Base-by-base conservation (phyloP, 92 coral and sea anemone genomes). In the Parazoanthus atlanticus region DNA sequence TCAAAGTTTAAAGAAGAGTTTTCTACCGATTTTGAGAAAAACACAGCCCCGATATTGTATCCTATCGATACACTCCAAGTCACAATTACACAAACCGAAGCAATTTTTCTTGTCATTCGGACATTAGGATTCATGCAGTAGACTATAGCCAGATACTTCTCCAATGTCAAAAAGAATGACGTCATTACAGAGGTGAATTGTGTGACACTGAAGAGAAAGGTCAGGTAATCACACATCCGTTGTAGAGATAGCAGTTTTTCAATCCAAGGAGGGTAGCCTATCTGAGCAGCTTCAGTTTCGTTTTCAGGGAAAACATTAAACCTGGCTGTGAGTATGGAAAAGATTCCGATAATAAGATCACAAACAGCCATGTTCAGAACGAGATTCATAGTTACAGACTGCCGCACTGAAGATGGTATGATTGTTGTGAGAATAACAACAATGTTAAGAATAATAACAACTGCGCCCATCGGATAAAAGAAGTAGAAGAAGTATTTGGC, bases 311-410 rank as follows among this genome's bases (percentile, higher is more conserved):
- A 82, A 8, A 41, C 33, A 28, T 66, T 82, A 36, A 82, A 82
- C 56, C 86, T 66, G 0, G 86, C 86, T 16, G 86, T 82, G 8
- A 82, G 54, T 13, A 82, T 26, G 17, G 58, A 36, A 17, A 36
- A 82, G 75, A 83, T 26, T 2, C 86, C 86, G 32, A 83, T 83
- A 11, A 83, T n/a, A 8, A 43, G 6, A 26, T 83, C 86, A 83
- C 86, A 83, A 49, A 83, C 65, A 36, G 86, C 86, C 78, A 83
- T 69, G 65, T 83, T 83, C 15, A 83, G 26, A 41, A 69, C 56
- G 13, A 83, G 86, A 16, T 67, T 83, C 86, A 83, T 83, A 5
- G 86, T 41, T 61, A 83, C 77, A 0, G 86, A 83, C 5, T 83
- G 58, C 3, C 86, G 86, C 10, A 83, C 26, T 16, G 52, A 6